These are phyloP conservation scores for Danio jaintianensis DNA, from an alignment of 2,797 vertebrate species.

Conservation along the genomic window DNA sequence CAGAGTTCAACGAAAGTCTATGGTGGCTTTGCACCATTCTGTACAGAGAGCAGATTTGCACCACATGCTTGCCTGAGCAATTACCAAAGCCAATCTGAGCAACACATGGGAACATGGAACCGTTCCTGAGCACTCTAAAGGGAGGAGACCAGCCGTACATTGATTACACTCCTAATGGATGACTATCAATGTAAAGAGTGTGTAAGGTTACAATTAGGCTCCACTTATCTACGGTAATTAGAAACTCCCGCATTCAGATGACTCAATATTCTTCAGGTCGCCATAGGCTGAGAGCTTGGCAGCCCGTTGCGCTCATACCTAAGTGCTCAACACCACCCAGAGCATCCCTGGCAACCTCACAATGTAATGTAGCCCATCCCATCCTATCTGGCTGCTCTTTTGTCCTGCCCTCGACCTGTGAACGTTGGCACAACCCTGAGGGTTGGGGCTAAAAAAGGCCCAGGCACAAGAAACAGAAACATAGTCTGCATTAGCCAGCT, in stretches of 20 bases:
- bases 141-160: slow-evolving; percentile 22
- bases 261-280: slow-evolving; percentile 19
- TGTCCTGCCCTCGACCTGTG: slow-evolving; percentile 81
- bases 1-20: slow-evolving; percentile 50
- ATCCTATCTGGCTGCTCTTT: slow-evolving; percentile 52
- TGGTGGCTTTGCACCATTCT: slow-evolving; percentile 63
- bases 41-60: slow-evolving; percentile 77
- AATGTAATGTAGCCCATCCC: slow-evolving; percentile 38
- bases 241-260: slow-evolving; percentile 3
- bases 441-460: slow-evolving; percentile 81
- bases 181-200: slow-evolving; percentile 17
- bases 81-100: slow-evolving; percentile 76
- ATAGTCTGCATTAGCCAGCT: slow-evolving; percentile 83
- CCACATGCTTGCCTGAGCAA: slow-evolving; percentile 77
- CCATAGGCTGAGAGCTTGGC: neutral
- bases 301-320: slow-evolving; percentile 53
- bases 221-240: slow-evolving; percentile 31
- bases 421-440: slow-evolving; percentile 80
- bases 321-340: slow-evolving; percentile 54
- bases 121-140: slow-evolving; percentile 56
- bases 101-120: slow-evolving; percentile 71
- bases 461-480: slow-evolving; percentile 77
- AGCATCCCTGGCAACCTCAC: slow-evolving; percentile 27
- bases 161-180: slow-evolving; percentile 24
- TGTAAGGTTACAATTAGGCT: slow-evolving; percentile 26